A percentile compares a stretch with the other conserved stretches of the same genome.
Evolutionary conservation across 2,888 invertebrate genomes (phyloP).

Genomic region (Orchestes rusci): DNA sequence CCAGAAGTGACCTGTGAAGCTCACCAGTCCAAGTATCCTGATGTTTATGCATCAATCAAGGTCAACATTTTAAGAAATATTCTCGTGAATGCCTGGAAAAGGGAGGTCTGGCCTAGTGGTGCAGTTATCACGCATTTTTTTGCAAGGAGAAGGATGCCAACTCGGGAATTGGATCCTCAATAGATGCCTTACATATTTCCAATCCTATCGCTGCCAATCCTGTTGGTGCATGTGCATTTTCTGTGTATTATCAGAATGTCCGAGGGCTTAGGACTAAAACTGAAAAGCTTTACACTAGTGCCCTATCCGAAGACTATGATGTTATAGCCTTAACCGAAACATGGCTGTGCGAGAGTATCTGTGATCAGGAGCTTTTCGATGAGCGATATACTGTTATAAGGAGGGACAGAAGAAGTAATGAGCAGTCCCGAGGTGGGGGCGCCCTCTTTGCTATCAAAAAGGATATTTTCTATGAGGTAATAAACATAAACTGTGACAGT

Average conservation of each 20-base stretch:
- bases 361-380: background rate
- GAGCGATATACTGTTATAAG: background rate
- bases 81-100: too few species aligned
- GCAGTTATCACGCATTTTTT: too few species aligned
- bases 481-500: background rate
- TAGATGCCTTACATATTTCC: too few species aligned
- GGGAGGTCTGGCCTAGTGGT: too few species aligned
- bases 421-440: background rate
- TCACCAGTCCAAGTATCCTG: background rate
- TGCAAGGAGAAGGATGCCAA: too few species aligned
- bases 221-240: background rate
- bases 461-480: conserved; percentile 1
- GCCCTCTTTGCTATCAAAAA: conserved; percentile 3
- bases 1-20: background rate
- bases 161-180: too few species aligned
- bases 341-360: background rate
- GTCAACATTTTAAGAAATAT: too few species aligned
- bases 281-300: background rate
- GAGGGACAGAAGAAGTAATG: background rate
- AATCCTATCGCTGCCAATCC: too few species aligned
- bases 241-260: conserved; percentile 5
- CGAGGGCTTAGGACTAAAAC: conserved; percentile 3
- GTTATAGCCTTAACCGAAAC: conserved; percentile 2
- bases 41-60: too few species aligned
- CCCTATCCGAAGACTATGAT: background rate